Percentiles rank a stretch among this genome's conserved stretches.
Conservation (phyloP, 1,140 invertebrate species). For the Frieseomelitta varia region DNA sequence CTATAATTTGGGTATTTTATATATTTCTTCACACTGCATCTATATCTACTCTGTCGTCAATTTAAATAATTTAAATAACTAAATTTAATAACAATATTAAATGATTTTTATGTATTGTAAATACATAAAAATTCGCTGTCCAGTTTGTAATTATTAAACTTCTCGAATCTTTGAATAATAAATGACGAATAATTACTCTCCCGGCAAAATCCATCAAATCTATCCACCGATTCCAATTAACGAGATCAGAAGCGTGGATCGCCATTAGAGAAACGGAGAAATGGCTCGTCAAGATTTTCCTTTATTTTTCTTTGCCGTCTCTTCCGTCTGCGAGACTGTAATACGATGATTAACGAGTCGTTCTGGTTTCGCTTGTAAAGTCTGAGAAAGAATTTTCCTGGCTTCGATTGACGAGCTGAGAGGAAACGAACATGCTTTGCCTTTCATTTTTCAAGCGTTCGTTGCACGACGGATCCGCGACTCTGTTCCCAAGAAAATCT, state of each 20-base stretch:
- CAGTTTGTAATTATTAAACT: no score
- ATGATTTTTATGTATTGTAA: no score
- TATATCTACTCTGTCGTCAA: no score
- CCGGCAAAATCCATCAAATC: no score
- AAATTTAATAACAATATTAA: no score
- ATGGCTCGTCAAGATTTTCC: not conserved
- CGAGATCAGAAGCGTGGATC: not conserved
- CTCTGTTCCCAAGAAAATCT: slow-evolving; percentile 46
- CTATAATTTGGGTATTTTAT: no score
- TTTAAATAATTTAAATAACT: no score
- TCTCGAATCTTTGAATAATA: no score
- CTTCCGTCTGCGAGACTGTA: not conserved
- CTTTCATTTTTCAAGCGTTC: slow-evolving; percentile 46
- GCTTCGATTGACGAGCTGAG: slow-evolving; percentile 16
- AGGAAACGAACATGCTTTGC: slow-evolving; percentile 2
- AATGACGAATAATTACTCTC: no score
- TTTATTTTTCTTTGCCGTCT: no score
- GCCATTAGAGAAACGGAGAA: not conserved
- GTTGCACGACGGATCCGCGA: slow-evolving; percentile 16
- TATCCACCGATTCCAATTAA: not conserved
- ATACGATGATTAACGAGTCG: slow-evolving; percentile 32
- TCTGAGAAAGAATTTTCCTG: slow-evolving; percentile 40
- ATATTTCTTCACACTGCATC: no score
- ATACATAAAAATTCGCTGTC: no score
- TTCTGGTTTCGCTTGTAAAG: slow-evolving; percentile 27